Evolutionary conservation across 2,113 vertebrate genomes (phyloP), one percentile per base, ranked within the genome.

Genomic region (Merops nubicus): DNA sequence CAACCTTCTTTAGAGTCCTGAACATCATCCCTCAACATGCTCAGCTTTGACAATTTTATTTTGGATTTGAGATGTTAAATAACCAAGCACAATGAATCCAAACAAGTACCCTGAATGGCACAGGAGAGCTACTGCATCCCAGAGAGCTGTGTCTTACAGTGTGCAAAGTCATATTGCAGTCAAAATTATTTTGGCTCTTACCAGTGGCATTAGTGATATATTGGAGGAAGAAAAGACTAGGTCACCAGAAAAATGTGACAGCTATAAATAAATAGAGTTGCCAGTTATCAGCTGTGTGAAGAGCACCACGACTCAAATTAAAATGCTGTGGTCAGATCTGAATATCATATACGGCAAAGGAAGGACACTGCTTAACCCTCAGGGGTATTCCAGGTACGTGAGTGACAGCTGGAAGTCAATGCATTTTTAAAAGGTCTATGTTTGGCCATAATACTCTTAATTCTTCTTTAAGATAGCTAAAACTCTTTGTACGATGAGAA

Each of bases 231-330:
- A 63, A 77, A 36, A 80, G 70, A 18, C 64, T 25, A 48, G 38
- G 64, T 57, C 72, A 89, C 42, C 68, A 81, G 89, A 0, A 1
- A 96, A 96, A 96, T 36, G 3, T 87, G 64, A 89, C 86, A 74
- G n/a, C 94, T 84, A 84, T 77, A 91, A 95, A 84, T 77, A 91
- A 95, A 95, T 67, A 79, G 83, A 93, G 64, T 12, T 47, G 50
- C 26, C 0, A 3, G 15, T 34, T 57, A 89, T 51, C 50, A 87
- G 54, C 73, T 86, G 54, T 22, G 38, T 6, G 79, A 93, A 79
- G 64, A 81, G 22, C 53, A 75, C 11, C 47, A n/a, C 0, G 0
- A 91, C 69, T 45, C 91, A 87, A 94, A 95, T 84, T 74, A 84
- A 95, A 93, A 92, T 31, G 47, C 9, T 77, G 72, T 86, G 77